Conservation (phyloP, 1,140 invertebrate species). For the Drosophila yakuba region DNA sequence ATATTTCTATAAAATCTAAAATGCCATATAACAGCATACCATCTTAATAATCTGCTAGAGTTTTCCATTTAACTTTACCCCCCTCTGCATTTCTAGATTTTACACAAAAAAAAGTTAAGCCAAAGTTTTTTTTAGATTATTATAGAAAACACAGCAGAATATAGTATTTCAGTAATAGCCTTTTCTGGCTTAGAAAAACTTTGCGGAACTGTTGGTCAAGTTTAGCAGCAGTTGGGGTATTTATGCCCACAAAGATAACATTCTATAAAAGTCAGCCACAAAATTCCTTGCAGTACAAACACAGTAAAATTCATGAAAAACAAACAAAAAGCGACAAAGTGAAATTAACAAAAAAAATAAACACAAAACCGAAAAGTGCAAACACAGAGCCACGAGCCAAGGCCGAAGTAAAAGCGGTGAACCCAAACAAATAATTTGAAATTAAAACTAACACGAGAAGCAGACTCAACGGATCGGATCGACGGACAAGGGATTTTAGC, state of each 20-base stretch:
- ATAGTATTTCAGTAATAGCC: too few species aligned
- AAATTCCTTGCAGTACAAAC: slow-evolving; percentile 40
- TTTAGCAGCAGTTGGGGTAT: not conserved
- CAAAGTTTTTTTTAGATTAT: too few species aligned
- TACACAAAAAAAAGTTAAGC: too few species aligned
- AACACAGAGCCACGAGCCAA: slow-evolving; percentile 28
- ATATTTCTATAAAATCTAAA: not conserved
- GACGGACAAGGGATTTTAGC: slow-evolving; percentile 12
- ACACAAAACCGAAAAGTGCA: slow-evolving; percentile 31
- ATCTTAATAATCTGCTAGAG: too few species aligned
- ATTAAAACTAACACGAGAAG: slow-evolving; percentile 53
- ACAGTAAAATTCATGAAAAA: slow-evolving; percentile 57
- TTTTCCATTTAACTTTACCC: too few species aligned
- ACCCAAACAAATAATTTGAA: slow-evolving; percentile 68
- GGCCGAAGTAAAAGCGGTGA: slow-evolving; percentile 28
- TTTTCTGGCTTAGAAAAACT: not conserved
- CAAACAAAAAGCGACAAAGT: slow-evolving; percentile 38
- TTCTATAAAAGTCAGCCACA: slow-evolving; percentile 13
- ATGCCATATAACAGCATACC: not conserved
- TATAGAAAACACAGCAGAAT: too few species aligned
- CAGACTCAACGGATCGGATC: slow-evolving; percentile 4
- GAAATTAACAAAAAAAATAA: slow-evolving; percentile 48
- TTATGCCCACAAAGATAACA: slow-evolving; percentile 25
- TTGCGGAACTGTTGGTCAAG: not conserved
- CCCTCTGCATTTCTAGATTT: too few species aligned